Percentiles rank a stretch among this genome's conserved stretches.
phyloP scores from a whole-genome alignment of 2,113 vertebrate genomes.

The Orientallactaga bullata region DNA sequence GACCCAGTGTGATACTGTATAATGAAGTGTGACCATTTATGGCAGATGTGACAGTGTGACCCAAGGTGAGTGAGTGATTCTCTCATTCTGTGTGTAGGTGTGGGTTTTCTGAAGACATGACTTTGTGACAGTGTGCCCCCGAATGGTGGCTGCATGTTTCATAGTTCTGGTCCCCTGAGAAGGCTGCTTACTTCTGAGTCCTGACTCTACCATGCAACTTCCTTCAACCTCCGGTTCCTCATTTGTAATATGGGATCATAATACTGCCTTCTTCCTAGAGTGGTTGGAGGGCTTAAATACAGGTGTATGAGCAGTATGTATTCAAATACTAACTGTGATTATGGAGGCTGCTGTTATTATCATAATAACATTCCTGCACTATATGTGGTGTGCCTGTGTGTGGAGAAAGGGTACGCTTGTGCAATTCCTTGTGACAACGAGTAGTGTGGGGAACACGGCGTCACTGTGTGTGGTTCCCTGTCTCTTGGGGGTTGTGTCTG shows the following conservation, averaged over 20 bases:
- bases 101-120: background rate
- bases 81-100: background rate
- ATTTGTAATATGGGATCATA: slow-evolving; percentile 63
- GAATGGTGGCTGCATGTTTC: background rate
- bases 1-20: background rate
- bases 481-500: background rate
- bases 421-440: background rate
- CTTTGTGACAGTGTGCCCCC: background rate
- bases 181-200: slow-evolving; percentile 56
- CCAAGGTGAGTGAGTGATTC: background rate
- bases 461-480: background rate
- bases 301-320: background rate
- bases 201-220: slow-evolving; percentile 20
- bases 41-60: background rate
- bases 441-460: background rate
- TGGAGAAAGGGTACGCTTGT: background rate
- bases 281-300: slow-evolving; percentile 18
- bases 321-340: background rate
- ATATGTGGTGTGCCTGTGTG: background rate
- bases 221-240: slow-evolving; percentile 58
- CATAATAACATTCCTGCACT: background rate
- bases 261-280: background rate
- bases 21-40: background rate
- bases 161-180: background rate
- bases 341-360: background rate